Evolutionary conservation across 2,797 vertebrate species (phyloP).

Genomic region (Xenopus petersii): DNA sequence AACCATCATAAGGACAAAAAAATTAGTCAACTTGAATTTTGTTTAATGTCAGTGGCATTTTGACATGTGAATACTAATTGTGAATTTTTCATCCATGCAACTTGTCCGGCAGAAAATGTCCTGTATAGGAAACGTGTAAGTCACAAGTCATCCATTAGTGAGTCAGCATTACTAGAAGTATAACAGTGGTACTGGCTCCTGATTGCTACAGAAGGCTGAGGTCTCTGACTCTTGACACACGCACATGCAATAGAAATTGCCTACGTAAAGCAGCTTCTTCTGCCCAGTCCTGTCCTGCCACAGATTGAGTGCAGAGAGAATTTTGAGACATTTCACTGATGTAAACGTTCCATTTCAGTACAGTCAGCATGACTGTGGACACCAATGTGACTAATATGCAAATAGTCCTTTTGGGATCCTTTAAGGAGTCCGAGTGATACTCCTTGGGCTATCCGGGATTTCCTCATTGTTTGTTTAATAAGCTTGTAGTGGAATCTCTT

Average conservation of each 20-base stretch:
- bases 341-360: constrained; percentile 5
- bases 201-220: background rate
- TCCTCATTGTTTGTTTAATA: constrained; percentile 17
- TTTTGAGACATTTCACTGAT: background rate
- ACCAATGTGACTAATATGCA: constrained; percentile 20
- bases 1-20: too few relatives aligned
- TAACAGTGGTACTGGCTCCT: background rate
- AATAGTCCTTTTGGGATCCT: constrained; percentile 10
- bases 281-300: background rate
- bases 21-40: too few relatives aligned
- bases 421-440: constrained; percentile 1
- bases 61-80: background rate
- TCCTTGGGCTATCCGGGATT: constrained; percentile 13
- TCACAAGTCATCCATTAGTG: background rate
- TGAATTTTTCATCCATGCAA: background rate
- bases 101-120: background rate
- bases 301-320: background rate
- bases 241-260: background rate
- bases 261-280: background rate
- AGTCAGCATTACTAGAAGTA: background rate
- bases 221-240: too few relatives aligned
- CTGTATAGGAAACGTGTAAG: background rate
- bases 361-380: constrained; percentile 23
- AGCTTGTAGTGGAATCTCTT: background rate
- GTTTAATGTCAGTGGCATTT: too few relatives aligned